phyloP scores from a whole-genome alignment of 2,113 vertebrate genomes.

The Struthidea cinerea region DNA sequence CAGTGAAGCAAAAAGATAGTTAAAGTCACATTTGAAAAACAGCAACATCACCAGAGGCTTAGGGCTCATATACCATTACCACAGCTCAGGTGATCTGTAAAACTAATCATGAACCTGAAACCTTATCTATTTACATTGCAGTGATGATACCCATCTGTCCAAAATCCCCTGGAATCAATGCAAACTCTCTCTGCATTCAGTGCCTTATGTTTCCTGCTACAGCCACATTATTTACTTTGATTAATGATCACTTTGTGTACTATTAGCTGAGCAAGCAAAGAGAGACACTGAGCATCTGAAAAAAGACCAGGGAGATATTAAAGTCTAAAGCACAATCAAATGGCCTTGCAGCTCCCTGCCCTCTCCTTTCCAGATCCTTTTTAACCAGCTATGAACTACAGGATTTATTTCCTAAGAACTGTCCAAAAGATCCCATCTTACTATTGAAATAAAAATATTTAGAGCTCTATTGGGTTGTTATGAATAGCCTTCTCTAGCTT shows the following conservation, averaged over 20 bases:
- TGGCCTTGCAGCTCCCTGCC: background rate
- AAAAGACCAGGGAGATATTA: background rate
- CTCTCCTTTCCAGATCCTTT: background rate
- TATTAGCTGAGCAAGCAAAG: conserved; percentile 26
- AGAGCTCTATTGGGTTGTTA: background rate
- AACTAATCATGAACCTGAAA: background rate
- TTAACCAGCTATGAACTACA: background rate
- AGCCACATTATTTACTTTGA: background rate
- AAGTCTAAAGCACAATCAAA: background rate
- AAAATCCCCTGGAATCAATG: background rate
- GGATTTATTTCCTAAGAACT: background rate
- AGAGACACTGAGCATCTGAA: background rate
- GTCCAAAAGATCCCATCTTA: background rate
- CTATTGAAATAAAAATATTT: background rate
- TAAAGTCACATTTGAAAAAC: background rate
- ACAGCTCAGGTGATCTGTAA: background rate
- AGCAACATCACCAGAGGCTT: background rate
- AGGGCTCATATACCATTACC: background rate
- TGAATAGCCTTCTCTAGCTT: background rate
- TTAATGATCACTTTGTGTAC: background rate
- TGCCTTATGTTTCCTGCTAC: background rate
- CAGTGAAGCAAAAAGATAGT: background rate
- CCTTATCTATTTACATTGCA: background rate
- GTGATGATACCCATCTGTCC: background rate
- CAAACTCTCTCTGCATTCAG: background rate